Percentiles rank a stretch among this genome's conserved stretches.
Evolutionary conservation across 2,113 vertebrate genomes (phyloP).

Genomic region (Tachycineta bicolor): DNA sequence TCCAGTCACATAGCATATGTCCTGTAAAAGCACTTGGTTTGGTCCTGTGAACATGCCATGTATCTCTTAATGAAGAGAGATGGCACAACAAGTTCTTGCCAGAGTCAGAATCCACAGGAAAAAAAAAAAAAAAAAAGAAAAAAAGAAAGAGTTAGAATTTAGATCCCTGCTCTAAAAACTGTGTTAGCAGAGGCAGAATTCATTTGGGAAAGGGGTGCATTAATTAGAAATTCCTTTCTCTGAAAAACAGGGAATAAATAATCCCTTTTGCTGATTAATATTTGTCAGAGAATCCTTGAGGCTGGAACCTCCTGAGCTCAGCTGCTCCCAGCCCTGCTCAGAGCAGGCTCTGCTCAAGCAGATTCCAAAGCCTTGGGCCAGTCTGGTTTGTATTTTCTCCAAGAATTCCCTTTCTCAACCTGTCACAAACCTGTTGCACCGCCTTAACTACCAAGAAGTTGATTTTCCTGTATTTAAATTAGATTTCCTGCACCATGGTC

Average conservation of each 20-base stretch:
- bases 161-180: not conserved
- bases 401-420: not conserved
- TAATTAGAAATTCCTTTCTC: not conserved
- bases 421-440: not conserved
- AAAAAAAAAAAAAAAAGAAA: not conserved
- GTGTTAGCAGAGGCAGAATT: not conserved
- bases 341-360: not conserved
- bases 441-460: not conserved
- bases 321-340: not conserved
- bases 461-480: not conserved
- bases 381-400: not conserved
- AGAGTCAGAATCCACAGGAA: not conserved
- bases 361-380: not conserved
- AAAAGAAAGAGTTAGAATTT: not conserved
- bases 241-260: not conserved
- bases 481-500: not conserved
- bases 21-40: slow-evolving; percentile 14
- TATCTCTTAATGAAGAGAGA: slow-evolving; percentile 57
- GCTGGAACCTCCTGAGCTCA: not conserved
- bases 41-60: slow-evolving; percentile 47
- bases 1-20: slow-evolving; percentile 48
- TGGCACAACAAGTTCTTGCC: not conserved
- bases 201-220: not conserved
- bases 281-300: not conserved
- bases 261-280: not conserved